Evolutionary conservation across 1,140 invertebrate genomes (phyloP).

Genomic region (Drosophila sturtevanti): DNA sequence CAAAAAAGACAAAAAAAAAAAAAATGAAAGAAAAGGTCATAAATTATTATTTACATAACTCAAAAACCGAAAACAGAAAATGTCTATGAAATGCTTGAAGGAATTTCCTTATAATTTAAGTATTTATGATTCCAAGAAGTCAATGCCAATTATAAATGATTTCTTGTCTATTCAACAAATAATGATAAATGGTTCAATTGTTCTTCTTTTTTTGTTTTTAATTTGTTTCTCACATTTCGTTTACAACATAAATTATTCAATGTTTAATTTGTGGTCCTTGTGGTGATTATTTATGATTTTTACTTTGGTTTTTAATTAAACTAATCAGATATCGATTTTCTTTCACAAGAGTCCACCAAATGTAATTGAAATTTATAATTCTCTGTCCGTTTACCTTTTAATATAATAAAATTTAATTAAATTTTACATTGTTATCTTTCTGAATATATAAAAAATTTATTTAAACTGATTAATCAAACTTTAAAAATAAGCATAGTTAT

Average conservation of each 20-base stretch:
- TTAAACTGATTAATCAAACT: too few species aligned
- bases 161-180: neutral
- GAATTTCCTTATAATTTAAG: neutral
- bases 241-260: neutral
- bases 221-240: neutral
- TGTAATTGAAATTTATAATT: neutral
- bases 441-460: too few species aligned
- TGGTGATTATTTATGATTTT: neutral
- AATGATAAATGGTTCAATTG: neutral
- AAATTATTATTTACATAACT: conserved; percentile 6
- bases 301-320: neutral
- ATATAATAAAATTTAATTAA: too few species aligned
- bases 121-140: conserved; percentile 6
- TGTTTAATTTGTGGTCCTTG: neutral
- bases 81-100: neutral
- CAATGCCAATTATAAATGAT: conserved; percentile 5
- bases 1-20: conserved; percentile 16
- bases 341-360: neutral
- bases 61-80: neutral
- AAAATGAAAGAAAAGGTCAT: neutral
- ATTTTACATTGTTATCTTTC: too few species aligned
- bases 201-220: neutral
- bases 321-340: neutral
- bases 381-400: too few species aligned
- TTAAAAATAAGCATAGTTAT: too few species aligned